Percentiles rank a stretch among this genome's conserved stretches.
Conservation (phyloP, 2,797 vertebrate genomes). For the Carcharodon carcharias region DNA sequence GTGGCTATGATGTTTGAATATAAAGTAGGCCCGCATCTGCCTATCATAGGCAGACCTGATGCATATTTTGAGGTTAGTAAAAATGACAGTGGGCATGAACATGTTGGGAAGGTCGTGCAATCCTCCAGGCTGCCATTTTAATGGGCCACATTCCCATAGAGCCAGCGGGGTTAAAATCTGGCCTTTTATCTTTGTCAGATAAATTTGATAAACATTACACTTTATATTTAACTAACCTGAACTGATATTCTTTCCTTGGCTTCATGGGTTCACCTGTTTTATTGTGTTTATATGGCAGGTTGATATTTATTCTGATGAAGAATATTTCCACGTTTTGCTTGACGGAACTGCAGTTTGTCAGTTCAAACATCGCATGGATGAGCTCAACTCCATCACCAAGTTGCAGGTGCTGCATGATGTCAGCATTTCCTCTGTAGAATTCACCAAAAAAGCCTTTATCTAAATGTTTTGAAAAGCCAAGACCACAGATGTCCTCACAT, state of each 20-base stretch:
- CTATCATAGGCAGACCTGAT: not conserved
- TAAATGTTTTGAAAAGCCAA: constrained; percentile 43
- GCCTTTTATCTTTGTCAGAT: not conserved
- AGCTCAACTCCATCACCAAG: constrained; percentile 59
- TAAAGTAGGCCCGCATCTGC: not conserved
- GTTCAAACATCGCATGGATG: constrained; percentile 59
- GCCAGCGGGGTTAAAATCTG: not conserved
- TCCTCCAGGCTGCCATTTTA: not conserved
- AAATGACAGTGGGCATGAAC: not conserved
- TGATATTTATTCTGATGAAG: constrained; percentile 63
- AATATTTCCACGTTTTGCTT: constrained; percentile 63
- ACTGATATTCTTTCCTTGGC: not conserved
- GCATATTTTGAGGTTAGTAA: not conserved
- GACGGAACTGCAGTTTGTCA: constrained; percentile 60
- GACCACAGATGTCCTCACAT: too few relatives aligned
- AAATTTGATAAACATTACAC: not conserved
- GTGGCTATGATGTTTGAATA: not conserved
- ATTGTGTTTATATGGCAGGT: constrained; percentile 50
- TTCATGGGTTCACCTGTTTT: not conserved
- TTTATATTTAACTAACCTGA: not conserved
- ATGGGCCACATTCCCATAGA: not conserved
- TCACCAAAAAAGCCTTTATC: constrained; percentile 53
- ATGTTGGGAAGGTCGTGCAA: not conserved
- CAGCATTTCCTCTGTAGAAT: constrained; percentile 61
- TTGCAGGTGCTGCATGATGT: constrained; percentile 63